These are phyloP conservation scores for Atta cephalotes DNA, from an alignment of 1,140 invertebrate genomes.

Conservation along the genomic window DNA sequence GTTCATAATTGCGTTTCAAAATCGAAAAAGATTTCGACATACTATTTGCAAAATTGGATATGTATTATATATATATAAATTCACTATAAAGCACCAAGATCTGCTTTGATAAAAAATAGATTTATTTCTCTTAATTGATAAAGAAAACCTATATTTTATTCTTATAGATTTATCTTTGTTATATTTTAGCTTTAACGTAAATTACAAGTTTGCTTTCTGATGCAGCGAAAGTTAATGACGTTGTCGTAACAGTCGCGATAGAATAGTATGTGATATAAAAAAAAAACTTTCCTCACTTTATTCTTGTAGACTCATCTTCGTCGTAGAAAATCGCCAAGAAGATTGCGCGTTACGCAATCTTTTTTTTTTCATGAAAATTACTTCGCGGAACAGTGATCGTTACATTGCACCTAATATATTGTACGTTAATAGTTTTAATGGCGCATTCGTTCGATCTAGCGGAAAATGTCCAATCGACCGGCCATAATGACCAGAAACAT, in stretches of 20 bases:
- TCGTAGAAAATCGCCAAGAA: neutral
- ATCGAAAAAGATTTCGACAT: too few relatives aligned
- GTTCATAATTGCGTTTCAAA: too few relatives aligned
- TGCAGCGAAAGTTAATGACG: conserved; percentile 15
- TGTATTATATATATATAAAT: too few relatives aligned
- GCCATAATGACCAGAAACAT: neutral
- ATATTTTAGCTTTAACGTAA: neutral
- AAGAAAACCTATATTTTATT: neutral
- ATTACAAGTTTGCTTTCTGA: neutral
- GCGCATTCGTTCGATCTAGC: neutral
- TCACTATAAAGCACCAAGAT: too few relatives aligned
- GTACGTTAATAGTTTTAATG: neutral
- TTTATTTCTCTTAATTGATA: too few relatives aligned
- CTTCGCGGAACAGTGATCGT: neutral
- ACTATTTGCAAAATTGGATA: too few relatives aligned
- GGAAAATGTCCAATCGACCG: neutral
- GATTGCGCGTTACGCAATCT: neutral
- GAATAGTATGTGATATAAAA: too few relatives aligned
- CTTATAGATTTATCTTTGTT: neutral
- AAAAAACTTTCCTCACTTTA: too few relatives aligned
- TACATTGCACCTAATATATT: neutral
- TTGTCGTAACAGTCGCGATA: neutral
- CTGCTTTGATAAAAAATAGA: too few relatives aligned
- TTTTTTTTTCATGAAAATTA: neutral
- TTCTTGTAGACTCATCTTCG: neutral